Base-by-base conservation (phyloP, 2,797 vertebrate species). In the Liparis tanakae region DNA sequence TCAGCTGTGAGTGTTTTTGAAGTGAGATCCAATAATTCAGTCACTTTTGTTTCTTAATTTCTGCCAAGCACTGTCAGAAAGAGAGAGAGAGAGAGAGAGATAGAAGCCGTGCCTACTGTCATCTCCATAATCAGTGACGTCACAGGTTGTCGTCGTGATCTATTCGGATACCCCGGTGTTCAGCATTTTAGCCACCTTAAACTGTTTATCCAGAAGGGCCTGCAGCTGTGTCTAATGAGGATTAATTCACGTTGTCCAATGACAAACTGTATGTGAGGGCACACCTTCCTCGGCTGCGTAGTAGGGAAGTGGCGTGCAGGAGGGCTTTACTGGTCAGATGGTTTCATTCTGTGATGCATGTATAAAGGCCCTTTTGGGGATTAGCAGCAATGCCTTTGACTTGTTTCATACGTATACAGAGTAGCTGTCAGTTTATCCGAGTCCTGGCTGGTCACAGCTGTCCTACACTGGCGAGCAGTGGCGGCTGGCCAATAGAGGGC, bases 311-410 rank as follows among this genome's bases (percentile, higher is more conserved):
- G 64, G 43, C 55, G 61, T 88, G 87, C 48, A 48, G 43, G 14
- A 53, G 59, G 75, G 83, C 81, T 89, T 89, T 86, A 51, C 55
- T 50, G 36, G 82, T 87, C 80, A 80, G 67, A 80, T 81, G 78
- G 74, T 87, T 87, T 82, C 74, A 86, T 84, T 87, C 67, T 76
- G 78, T 83, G 78, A 83, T 87, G 84, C 86, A 88, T 85, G 65
- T 56, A 65, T 76, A 77, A 84, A 86, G 84, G 70, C 69, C 39
- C 64, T 66, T 53, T 67, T 41, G 70, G 51, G 83, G 82, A 90
- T 89, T 89, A 89, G 70, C 67, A 74, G 22, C 72, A 80, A 82
- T 71, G 58, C 78, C 74, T 84, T 70, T 82, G 8, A 59, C 51
- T 44, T 56, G 15, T 41, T 25, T 22, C 50, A 51, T 51, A 53